Conservation (phyloP, 1,140 invertebrate species). For the Pogonognathellus flavescens region DNA sequence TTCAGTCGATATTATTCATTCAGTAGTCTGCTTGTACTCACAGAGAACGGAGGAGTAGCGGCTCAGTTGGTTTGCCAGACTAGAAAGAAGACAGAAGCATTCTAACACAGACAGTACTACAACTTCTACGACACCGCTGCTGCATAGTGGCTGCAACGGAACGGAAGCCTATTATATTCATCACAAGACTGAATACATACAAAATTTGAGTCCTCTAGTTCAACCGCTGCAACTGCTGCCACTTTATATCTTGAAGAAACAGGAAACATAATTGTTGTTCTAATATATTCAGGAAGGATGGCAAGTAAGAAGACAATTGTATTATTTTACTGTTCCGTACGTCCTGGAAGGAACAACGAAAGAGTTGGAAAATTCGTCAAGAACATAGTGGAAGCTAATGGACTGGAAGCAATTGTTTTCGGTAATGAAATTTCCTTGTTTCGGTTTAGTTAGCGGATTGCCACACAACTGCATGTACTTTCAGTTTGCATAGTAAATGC, state of each 20-base stretch:
- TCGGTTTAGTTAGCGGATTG: no score
- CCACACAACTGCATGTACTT: no score
- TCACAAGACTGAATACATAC: background rate
- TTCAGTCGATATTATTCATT: no score
- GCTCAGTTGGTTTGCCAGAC: no score
- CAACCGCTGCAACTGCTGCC: background rate
- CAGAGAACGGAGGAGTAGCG: no score
- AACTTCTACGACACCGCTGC: no score
- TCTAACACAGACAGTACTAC: no score
- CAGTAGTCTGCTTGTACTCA: no score
- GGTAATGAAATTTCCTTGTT: constrained; percentile 52
- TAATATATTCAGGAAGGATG: background rate
- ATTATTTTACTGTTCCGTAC: constrained; percentile 60
- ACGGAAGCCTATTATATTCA: background rate
- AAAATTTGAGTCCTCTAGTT: background rate
- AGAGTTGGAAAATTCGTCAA: constrained; percentile 58
- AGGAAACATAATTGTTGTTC: constrained; percentile 25
- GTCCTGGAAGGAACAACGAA: constrained; percentile 59
- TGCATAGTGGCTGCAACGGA: no score
- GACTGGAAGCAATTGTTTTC: constrained; percentile 59
- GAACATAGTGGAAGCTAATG: constrained; percentile 47
- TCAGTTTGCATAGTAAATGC: no score
- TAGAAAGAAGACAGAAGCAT: no score
- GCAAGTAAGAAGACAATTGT: constrained; percentile 55
- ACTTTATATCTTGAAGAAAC: constrained; percentile 5